A percentile compares a stretch with the other conserved stretches of the same genome.
Evolutionary conservation across 2,888 invertebrate species (phyloP).

Genomic region (Nephrotoma flavescens): DNA sequence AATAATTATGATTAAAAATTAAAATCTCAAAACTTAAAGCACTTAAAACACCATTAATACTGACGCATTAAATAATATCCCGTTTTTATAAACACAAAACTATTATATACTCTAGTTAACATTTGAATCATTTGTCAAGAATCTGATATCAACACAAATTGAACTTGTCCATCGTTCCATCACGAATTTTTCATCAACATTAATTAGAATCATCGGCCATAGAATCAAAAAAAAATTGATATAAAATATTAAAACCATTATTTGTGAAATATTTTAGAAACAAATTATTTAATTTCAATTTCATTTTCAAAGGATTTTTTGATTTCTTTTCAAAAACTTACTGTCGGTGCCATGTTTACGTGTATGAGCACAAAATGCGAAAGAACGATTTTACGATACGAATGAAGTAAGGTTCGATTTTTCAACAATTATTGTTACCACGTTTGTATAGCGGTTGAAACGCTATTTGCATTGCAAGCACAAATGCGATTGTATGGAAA

Average conservation of each 20-base stretch:
- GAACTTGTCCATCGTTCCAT: background rate
- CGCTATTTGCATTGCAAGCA: too few species aligned
- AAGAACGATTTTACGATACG: background rate
- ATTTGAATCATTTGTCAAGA: background rate
- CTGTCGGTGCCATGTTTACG: constrained; percentile 32
- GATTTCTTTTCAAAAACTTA: constrained; percentile 21
- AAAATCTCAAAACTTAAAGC: background rate
- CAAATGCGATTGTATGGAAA: too few species aligned
- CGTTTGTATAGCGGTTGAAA: background rate
- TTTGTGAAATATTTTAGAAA: background rate
- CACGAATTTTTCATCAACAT: constrained; percentile 7
- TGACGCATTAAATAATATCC: background rate
- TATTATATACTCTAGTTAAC: background rate
- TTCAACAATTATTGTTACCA: background rate
- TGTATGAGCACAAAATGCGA: constrained; percentile 11
- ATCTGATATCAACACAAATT: background rate
- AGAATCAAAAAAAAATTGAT: background rate
- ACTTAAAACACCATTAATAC: background rate
- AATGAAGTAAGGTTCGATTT: background rate
- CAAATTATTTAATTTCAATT: background rate
- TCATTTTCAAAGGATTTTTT: constrained; percentile 3
- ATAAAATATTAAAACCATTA: background rate
- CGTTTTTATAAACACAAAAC: background rate
- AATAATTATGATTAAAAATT: background rate
- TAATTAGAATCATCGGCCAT: background rate